These are phyloP conservation scores for Mus pahari DNA, from an alignment of 2,113 vertebrate species.

Conservation along the genomic window DNA sequence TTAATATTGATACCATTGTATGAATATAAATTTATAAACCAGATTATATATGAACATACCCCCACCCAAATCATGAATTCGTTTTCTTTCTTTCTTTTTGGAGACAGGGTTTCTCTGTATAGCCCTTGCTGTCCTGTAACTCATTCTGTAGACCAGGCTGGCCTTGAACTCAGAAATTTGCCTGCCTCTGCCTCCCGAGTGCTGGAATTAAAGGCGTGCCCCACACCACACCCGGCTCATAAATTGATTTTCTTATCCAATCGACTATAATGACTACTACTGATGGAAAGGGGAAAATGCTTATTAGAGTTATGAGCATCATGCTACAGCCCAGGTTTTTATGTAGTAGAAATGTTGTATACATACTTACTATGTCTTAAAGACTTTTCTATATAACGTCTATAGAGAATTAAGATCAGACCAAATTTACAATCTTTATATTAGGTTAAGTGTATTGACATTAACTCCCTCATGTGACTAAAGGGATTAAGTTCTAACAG, in stretches of 20 bases:
- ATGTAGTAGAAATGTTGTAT: background rate
- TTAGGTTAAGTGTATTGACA: background rate
- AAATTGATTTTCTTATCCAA: background rate
- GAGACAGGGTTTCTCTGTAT: too few relatives aligned
- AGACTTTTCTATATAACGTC: slow-evolving; percentile 15
- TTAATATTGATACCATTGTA: background rate
- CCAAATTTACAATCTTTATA: slow-evolving; percentile 18
- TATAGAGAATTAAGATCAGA: slow-evolving; percentile 13
- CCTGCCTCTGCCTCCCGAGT: too few relatives aligned
- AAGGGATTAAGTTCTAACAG: background rate
- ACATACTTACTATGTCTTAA: background rate
- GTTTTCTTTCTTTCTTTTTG: background rate
- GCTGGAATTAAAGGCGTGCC: too few relatives aligned
- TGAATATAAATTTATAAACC: background rate
- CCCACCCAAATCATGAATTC: background rate
- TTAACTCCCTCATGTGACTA: slow-evolving; percentile 18
- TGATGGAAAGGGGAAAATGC: background rate
- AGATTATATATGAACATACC: background rate
- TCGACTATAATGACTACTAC: background rate
- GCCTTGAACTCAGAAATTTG: too few relatives aligned
- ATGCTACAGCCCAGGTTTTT: slow-evolving; percentile 1
- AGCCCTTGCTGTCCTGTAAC: too few relatives aligned
- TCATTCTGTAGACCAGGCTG: too few relatives aligned
- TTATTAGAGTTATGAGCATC: background rate
- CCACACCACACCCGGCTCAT: too few relatives aligned